Conservation (phyloP, 1,140 invertebrate species). For the Micrasema minimum region DNA sequence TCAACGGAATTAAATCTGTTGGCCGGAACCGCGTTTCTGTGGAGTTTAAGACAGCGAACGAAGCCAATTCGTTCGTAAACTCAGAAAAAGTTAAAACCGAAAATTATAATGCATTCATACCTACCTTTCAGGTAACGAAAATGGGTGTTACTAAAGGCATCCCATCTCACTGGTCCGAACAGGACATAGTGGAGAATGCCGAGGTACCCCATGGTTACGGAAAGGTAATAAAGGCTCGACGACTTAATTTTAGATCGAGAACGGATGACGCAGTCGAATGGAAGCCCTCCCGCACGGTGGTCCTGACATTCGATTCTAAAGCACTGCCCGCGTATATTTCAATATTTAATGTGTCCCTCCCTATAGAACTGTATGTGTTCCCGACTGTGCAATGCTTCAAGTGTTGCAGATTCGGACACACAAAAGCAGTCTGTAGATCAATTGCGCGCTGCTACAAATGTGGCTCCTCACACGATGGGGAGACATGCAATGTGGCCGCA, state of each 20-base stretch:
- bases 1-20: background rate
- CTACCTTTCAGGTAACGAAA: background rate
- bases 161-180: background rate
- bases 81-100: background rate
- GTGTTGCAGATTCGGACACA: slow-evolving; percentile 48
- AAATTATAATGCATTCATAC: background rate
- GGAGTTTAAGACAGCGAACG: background rate
- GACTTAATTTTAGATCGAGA: background rate
- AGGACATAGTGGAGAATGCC: background rate
- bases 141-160: background rate
- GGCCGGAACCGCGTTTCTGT: slow-evolving; percentile 1
- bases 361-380: slow-evolving; percentile 32
- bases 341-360: background rate
- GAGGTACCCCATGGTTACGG: background rate
- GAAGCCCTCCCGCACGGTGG: background rate
- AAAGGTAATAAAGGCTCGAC: background rate
- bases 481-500: background rate
- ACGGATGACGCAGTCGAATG: background rate
- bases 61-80: background rate
- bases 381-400: slow-evolving; percentile 46
- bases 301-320: background rate
- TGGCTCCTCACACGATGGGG: background rate
- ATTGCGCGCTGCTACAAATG: no score
- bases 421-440: slow-evolving; percentile 36
- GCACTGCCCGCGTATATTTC: background rate